Evolutionary conservation across 1,140 invertebrate species (phyloP).

Genomic region (Neodiprion virginianus): DNA sequence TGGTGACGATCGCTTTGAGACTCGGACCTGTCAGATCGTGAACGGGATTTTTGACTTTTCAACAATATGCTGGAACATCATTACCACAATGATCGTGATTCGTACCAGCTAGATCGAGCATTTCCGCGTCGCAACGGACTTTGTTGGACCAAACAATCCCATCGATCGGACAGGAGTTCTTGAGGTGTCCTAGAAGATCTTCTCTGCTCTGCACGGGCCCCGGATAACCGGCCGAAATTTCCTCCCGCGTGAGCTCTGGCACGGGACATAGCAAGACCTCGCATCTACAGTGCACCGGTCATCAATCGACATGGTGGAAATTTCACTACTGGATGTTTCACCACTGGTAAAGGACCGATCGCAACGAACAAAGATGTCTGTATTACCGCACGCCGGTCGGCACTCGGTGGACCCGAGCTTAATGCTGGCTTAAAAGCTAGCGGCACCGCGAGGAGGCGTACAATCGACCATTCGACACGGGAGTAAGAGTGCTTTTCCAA

Average conservation of each 20-base stretch:
- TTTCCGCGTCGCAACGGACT: not conserved
- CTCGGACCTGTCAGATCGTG: slow-evolving; percentile 58
- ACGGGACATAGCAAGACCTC: not conserved
- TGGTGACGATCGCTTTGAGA: slow-evolving; percentile 73
- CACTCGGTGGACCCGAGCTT: not conserved
- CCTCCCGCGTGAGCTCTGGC: not conserved
- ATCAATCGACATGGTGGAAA: not conserved
- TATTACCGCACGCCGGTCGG: not conserved
- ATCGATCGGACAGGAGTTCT: not conserved
- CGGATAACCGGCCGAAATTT: not conserved
- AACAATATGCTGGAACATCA: too few relatives aligned
- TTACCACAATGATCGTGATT: not conserved
- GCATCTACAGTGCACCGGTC: not conserved
- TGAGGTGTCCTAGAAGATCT: not conserved
- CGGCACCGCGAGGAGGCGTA: not conserved
- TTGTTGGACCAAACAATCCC: not conserved
- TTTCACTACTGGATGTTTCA: not conserved
- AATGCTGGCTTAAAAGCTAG: not conserved
- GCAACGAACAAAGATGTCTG: not conserved
- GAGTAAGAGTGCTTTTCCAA: not conserved
- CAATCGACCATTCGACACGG: too few relatives aligned
- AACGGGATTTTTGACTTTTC: slow-evolving; percentile 27
- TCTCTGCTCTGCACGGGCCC: not conserved
- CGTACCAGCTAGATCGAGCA: not conserved
- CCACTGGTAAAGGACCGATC: not conserved